Evolutionary conservation across 2,888 invertebrate genomes (phyloP).

Genomic region (Eledona agricola): DNA sequence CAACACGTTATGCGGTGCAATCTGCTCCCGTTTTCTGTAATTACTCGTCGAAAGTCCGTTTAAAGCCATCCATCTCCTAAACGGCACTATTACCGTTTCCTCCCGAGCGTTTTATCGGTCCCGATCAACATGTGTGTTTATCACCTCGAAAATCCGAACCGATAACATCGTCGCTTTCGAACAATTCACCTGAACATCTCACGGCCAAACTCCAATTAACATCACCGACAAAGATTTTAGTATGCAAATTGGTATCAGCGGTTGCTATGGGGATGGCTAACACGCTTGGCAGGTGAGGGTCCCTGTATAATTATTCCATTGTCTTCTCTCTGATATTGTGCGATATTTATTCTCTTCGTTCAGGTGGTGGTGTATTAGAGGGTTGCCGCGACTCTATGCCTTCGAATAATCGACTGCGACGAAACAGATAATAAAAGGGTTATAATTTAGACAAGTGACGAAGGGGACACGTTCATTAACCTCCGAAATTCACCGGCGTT

Average conservation of each 20-base stretch:
- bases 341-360: constrained; percentile 49
- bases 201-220: constrained; percentile 54
- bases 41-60: constrained; percentile 33
- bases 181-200: constrained; percentile 34
- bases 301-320: constrained; percentile 59
- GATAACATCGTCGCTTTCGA: constrained; percentile 26
- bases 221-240: constrained; percentile 55
- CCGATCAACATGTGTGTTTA: constrained; percentile 41
- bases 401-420: constrained; percentile 43
- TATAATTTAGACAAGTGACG: constrained; percentile 40
- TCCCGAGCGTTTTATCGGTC: constrained; percentile 38
- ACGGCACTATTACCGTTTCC: constrained; percentile 40
- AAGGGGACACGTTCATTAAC: constrained; percentile 21
- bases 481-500: too few relatives aligned
- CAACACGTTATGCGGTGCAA: constrained; percentile 15
- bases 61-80: constrained; percentile 36
- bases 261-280: constrained; percentile 53
- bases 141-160: constrained; percentile 36
- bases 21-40: constrained; percentile 27
- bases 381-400: constrained; percentile 30
- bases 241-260: constrained; percentile 56
- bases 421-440: constrained; percentile 45
- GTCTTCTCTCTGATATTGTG: constrained; percentile 54
- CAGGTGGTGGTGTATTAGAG: constrained; percentile 44
- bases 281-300: constrained; percentile 56